These are phyloP conservation scores for Sitta europaea DNA, from an alignment of 2,113 vertebrate species.

Conservation along the genomic window DNA sequence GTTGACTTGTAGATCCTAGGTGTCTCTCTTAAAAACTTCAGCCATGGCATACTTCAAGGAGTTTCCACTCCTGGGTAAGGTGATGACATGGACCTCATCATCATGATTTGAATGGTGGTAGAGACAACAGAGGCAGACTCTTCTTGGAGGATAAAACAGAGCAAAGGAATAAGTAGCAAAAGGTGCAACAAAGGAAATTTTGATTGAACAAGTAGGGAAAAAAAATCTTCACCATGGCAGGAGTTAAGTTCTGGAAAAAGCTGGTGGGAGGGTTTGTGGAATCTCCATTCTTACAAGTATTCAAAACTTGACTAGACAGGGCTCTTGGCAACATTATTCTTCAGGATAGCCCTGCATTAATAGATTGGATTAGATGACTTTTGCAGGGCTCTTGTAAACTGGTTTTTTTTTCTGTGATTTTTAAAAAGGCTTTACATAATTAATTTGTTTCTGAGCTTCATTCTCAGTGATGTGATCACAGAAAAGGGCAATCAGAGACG, in stretches of 20 bases:
- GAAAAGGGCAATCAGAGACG: background rate
- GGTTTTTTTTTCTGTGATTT: background rate
- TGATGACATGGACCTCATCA: fast-evolving
- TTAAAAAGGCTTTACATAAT: background rate
- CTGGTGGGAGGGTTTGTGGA: background rate
- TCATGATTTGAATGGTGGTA: background rate
- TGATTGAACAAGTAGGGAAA: background rate
- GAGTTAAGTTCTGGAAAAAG: background rate
- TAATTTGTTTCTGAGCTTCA: background rate
- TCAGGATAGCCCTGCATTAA: background rate
- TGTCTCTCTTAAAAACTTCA: background rate
- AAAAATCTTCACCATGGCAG: background rate
- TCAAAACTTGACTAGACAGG: background rate
- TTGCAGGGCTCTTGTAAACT: no score
- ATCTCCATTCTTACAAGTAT: background rate
- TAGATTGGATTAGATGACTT: background rate
- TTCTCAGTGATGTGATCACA: background rate
- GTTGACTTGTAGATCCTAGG: background rate
- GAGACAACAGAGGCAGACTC: background rate
- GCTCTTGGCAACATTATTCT: background rate
- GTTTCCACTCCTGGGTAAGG: background rate
- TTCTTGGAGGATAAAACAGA: background rate
- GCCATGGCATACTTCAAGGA: background rate
- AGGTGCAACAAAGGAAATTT: background rate
- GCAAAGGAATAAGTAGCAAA: background rate